Conservation (phyloP, 2,113 vertebrate genomes). For the Hippocampus abdominalis region DNA sequence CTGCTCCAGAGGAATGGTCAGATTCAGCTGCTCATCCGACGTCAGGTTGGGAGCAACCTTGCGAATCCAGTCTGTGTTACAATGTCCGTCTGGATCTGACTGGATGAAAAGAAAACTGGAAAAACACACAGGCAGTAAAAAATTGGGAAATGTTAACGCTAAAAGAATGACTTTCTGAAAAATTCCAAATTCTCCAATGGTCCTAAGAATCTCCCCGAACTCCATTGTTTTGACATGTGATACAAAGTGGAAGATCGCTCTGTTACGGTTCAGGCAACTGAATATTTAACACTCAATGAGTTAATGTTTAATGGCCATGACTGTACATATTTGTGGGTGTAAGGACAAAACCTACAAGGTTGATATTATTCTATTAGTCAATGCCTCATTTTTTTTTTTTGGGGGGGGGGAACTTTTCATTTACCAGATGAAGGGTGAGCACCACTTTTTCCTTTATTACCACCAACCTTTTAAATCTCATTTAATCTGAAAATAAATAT, state of each 20-base stretch:
- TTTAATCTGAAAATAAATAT: no score
- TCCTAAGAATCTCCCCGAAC: slow-evolving; percentile 71
- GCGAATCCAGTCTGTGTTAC: slow-evolving; percentile 64
- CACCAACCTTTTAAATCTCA: no score
- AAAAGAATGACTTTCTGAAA: slow-evolving; percentile 77
- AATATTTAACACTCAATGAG: slow-evolving; percentile 58
- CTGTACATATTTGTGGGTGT: neutral
- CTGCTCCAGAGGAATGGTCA: slow-evolving; percentile 66
- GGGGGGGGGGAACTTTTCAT: no score
- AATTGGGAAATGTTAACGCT: slow-evolving; percentile 57
- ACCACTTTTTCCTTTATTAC: neutral
- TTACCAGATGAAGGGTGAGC: neutral
- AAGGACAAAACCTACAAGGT: neutral
- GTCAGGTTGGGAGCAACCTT: slow-evolving; percentile 65
- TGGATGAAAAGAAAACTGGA: slow-evolving; percentile 77
- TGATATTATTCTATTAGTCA: neutral
- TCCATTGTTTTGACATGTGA: slow-evolving; percentile 19
- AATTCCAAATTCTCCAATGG: slow-evolving; percentile 74
- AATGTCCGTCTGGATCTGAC: slow-evolving; percentile 61
- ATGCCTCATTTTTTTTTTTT: neutral
- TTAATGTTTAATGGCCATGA: neutral
- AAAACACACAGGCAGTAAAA: slow-evolving; percentile 66
- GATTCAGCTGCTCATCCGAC: slow-evolving; percentile 65
- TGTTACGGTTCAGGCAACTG: neutral
- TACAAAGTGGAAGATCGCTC: neutral